phyloP scores from a whole-genome alignment of 2,797 vertebrate species.

The Geotrypetes seraphini region DNA sequence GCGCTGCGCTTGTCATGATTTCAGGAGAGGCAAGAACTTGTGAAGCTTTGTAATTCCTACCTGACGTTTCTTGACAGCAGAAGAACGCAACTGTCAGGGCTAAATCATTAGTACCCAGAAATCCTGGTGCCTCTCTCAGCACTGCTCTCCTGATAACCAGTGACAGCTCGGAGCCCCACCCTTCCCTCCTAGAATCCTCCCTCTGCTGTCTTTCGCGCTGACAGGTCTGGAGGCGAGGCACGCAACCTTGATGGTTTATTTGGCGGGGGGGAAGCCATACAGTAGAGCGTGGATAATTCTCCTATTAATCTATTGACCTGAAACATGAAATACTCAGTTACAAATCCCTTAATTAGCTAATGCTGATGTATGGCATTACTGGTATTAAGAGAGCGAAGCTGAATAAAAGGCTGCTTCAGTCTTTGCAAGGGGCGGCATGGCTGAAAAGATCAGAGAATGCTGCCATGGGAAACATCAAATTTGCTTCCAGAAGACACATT shows the following conservation, averaged over 20 bases:
- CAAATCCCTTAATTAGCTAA: constrained; percentile 33
- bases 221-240: constrained; percentile 25
- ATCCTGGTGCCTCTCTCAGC: background rate
- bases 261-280: constrained; percentile 4
- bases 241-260: constrained; percentile 16
- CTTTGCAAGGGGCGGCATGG: background rate
- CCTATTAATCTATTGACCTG: constrained; percentile 12
- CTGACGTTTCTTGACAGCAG: too few relatives aligned
- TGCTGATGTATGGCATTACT: constrained; percentile 1
- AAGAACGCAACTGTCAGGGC: rapidly evolving
- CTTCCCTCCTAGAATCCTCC: constrained; percentile 9
- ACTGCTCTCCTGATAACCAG: constrained; percentile 7
- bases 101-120: constrained; percentile 4
- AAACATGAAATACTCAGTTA: constrained; percentile 24
- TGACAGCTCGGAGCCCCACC: background rate
- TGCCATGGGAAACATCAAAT: background rate
- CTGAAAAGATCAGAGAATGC: constrained; percentile 1
- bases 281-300: constrained; percentile 13
- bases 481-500: background rate
- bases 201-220: constrained; percentile 18
- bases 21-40: too few relatives aligned
- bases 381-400: constrained; percentile 2
- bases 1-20: too few relatives aligned
- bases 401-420: constrained; percentile 10
- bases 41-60: too few relatives aligned